Base-by-base conservation (phyloP, 1,140 invertebrate species). In the Tenebrio molitor region DNA sequence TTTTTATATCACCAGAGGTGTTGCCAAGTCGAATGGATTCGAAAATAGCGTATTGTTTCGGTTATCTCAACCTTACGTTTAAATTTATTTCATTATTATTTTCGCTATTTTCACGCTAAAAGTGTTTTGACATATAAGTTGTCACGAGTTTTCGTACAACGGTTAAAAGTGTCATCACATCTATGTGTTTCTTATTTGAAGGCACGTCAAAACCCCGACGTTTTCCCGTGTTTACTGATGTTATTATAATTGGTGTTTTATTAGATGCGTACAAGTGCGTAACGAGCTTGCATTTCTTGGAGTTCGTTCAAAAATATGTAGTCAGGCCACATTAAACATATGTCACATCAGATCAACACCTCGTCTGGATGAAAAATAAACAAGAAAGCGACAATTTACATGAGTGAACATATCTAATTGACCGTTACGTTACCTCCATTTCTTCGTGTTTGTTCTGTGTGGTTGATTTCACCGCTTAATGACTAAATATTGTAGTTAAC, bases 381-480 rank as follows among this genome's bases (percentile, higher is more conserved):
- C 50, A 58, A 39, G 36, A 10, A 29, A 58, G 14, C 29, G 50
- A 58, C 23, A 58, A 58, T 25, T 58, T 58, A 58, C 50, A 58
- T 29, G 50, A 10, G 50, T 58, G 50, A 29, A 15, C 23, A 29
- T 29, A 58, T 58, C 29, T 58, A 58, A 58, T 58, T 58, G 50
- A 17, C 23, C 50, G 29, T 58, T 58, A 58, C 21, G 25, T 58
- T 50, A 19, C 15, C 23, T 29, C n/a, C n/a, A 23, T 10, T 58
- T 25, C 50, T 58, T 15, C 50, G 12, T 19, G 21, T 29, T 53
- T 21, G 29, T 53, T 53, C 29, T 53, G n/a, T 14, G 46, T n/a
- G 46, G 50, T 58, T 58, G 50, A 58, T 29, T 58, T 58, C 50
- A 58, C 50, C 50, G 50, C 15, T 12, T 58, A 58, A 58, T 58